Evolutionary conservation across 1,140 invertebrate species (phyloP).

Genomic region (Drosophila teissieri): DNA sequence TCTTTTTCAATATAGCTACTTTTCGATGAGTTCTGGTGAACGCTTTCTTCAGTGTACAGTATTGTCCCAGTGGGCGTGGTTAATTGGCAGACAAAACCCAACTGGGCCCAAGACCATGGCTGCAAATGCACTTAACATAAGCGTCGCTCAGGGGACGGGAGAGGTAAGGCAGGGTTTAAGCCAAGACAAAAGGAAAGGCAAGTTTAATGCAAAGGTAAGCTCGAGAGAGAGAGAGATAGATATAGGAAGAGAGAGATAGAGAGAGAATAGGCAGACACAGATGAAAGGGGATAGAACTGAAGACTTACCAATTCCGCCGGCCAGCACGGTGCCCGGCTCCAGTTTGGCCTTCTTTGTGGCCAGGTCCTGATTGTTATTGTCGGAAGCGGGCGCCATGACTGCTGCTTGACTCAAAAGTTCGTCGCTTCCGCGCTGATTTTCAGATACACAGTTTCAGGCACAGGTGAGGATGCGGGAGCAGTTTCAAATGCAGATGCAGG

Average conservation of each 20-base stretch:
- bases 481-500: slow-evolving; percentile 21
- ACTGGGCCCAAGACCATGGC: slow-evolving; percentile 36
- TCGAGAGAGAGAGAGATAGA: slow-evolving; percentile 1
- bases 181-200: slow-evolving; percentile 11
- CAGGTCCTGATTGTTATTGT: slow-evolving; percentile 95
- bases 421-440: slow-evolving; percentile 95
- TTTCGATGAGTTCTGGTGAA: too few relatives aligned
- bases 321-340: slow-evolving; percentile 83
- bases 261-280: slow-evolving; percentile 7
- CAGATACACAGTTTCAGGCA: slow-evolving; percentile 24
- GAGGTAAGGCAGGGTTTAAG: slow-evolving; percentile 22
- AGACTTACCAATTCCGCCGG: slow-evolving; percentile 84
- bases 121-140: slow-evolving; percentile 63
- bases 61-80: slow-evolving; percentile 21
- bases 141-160: slow-evolving; percentile 36
- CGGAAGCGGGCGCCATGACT: slow-evolving; percentile 96
- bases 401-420: slow-evolving; percentile 96
- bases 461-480: slow-evolving; percentile 12
- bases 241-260: slow-evolving; percentile 3
- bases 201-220: slow-evolving; percentile 9
- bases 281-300: slow-evolving; percentile 12
- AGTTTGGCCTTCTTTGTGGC: slow-evolving; percentile 95
- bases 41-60: slow-evolving; percentile 1
- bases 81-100: slow-evolving; percentile 61
- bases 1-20: too few relatives aligned